Evolutionary conservation across 1,140 invertebrate genomes (phyloP).

Genomic region (Holotrichia oblita): DNA sequence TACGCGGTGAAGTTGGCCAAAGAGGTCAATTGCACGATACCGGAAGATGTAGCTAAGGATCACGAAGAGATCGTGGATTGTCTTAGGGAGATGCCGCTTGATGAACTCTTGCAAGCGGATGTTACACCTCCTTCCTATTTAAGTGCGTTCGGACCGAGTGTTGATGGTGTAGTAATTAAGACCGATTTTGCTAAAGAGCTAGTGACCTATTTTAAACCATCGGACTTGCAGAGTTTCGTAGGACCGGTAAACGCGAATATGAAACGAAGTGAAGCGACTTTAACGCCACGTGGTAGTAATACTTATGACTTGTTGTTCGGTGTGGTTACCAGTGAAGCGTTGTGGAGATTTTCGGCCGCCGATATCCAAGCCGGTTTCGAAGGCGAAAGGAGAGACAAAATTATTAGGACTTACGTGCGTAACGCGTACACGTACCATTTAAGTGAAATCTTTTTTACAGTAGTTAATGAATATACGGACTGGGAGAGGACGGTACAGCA

Average conservation of each 20-base stretch:
- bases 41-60: conserved; percentile 78
- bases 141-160: conserved; percentile 84
- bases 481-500: conserved; percentile 94
- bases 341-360: conserved; percentile 82
- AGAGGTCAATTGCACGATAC: conserved; percentile 86
- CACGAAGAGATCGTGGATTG: conserved; percentile 85
- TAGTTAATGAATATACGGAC: conserved; percentile 96
- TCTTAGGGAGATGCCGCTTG: conserved; percentile 77
- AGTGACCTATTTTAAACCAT: conserved; percentile 72
- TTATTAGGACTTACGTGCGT: conserved; percentile 91
- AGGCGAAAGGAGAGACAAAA: conserved; percentile 86
- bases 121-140: conserved; percentile 85
- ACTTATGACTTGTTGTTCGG: conserved; percentile 85
- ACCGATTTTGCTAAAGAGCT: conserved; percentile 80
- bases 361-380: conserved; percentile 92
- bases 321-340: conserved; percentile 83
- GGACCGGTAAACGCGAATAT: conserved; percentile 69
- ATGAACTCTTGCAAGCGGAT: conserved; percentile 80
- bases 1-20: conserved; percentile 86
- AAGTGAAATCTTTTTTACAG: conserved; percentile 96
- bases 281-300: conserved; percentile 57
- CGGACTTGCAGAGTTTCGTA: conserved; percentile 73
- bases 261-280: conserved; percentile 67
- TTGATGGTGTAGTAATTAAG: conserved; percentile 88
- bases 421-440: conserved; percentile 95